These are phyloP conservation scores for Anolis carolinensis DNA, from an alignment of 2,113 vertebrate genomes.

Conservation along the genomic window DNA sequence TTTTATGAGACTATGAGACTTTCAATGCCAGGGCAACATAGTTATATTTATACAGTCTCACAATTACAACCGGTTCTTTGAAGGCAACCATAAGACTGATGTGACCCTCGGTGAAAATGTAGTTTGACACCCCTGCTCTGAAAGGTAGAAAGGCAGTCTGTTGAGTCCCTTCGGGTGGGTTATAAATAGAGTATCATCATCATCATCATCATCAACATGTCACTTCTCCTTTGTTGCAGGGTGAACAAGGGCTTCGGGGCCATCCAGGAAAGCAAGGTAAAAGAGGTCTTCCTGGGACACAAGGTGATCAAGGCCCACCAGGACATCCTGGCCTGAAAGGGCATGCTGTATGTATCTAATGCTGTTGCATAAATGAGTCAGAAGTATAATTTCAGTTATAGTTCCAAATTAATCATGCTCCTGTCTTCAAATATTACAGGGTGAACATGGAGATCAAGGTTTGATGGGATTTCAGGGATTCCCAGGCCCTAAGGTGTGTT, in stretches of 20 bases:
- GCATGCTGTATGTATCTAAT: slow-evolving; percentile 78
- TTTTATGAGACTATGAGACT: too few relatives aligned
- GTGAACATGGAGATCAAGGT: slow-evolving; percentile 87
- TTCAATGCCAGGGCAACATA: too few relatives aligned
- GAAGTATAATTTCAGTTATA: neutral
- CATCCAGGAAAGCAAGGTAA: slow-evolving; percentile 83
- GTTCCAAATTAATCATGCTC: neutral
- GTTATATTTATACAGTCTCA: too few relatives aligned
- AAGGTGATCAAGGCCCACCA: slow-evolving; percentile 88
- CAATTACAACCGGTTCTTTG: too few relatives aligned
- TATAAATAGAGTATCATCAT: too few relatives aligned
- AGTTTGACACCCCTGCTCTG: too few relatives aligned
- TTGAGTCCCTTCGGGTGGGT: too few relatives aligned
- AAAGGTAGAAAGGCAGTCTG: too few relatives aligned
- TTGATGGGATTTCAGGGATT: slow-evolving; percentile 92
- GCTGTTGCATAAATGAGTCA: slow-evolving; percentile 14
- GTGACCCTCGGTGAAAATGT: neutral
- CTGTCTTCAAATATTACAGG: slow-evolving; percentile 79
- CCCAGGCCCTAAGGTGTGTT: slow-evolving; percentile 90
- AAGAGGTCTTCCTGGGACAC: slow-evolving; percentile 82
- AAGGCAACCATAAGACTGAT: too few relatives aligned
- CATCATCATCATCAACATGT: neutral
- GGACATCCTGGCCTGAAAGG: slow-evolving; percentile 88
- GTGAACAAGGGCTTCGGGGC: slow-evolving; percentile 87
- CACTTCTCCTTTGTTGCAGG: slow-evolving; percentile 73